These are phyloP conservation scores for Pollimyrus isidori DNA, from an alignment of 2,113 vertebrate species.

Conservation along the genomic window DNA sequence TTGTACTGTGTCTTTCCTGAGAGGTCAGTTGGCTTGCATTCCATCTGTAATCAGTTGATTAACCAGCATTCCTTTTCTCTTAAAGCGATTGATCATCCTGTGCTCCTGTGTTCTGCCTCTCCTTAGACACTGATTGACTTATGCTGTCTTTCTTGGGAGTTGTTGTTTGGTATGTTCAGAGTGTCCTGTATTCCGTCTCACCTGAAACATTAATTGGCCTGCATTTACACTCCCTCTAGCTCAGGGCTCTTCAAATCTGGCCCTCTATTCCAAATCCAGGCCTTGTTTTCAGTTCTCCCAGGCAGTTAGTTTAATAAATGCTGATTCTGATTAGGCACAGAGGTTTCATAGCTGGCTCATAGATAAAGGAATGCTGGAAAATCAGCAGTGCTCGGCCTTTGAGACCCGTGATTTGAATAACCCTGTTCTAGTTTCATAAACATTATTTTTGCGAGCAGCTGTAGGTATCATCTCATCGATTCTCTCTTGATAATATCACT, in stretches of 20 bases:
- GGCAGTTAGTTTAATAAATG: no score
- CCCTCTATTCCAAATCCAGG: no score
- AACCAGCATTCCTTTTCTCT: not conserved
- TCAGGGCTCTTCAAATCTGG: no score
- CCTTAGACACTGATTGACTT: constrained; percentile 26
- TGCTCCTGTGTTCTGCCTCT: constrained; percentile 34
- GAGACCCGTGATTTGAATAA: no score
- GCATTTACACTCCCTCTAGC: not conserved
- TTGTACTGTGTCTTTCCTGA: constrained; percentile 24
- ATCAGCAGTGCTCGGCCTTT: no score
- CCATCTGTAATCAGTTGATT: not conserved
- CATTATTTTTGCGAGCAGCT: not conserved
- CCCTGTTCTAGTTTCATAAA: not conserved
- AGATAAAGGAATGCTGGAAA: no score
- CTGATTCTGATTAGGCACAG: no score
- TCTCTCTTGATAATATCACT: constrained; percentile 10
- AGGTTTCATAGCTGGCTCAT: no score
- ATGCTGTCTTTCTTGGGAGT: constrained; percentile 43
- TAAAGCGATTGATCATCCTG: constrained; percentile 29
- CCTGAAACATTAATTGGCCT: not conserved
- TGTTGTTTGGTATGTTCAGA: constrained; percentile 18
- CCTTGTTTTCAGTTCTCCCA: no score
- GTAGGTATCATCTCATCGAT: constrained; percentile 28
- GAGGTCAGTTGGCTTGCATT: not conserved
- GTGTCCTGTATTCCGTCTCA: constrained; percentile 7